Percentiles rank a stretch among this genome's conserved stretches.
phyloP scores from a whole-genome alignment of 2,888 invertebrate species.

The Melinaea marsaeus region DNA sequence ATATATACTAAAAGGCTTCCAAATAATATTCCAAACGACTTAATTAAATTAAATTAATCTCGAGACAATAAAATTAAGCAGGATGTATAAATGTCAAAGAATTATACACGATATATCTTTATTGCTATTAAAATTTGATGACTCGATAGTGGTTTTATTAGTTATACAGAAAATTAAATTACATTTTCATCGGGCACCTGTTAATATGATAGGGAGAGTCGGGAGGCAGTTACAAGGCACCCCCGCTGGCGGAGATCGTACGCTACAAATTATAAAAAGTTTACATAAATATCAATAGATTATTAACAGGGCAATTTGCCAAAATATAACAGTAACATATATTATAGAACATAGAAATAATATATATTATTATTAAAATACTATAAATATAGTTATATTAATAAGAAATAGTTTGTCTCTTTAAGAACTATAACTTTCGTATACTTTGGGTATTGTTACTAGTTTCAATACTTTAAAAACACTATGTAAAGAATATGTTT shows the following conservation, averaged over 20 bases:
- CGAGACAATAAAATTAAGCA: neutral
- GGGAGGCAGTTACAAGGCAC: slow-evolving; percentile 47
- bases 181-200: slow-evolving; percentile 49
- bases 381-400: neutral
- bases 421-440: too few species aligned
- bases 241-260: slow-evolving; percentile 50
- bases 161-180: slow-evolving; percentile 31
- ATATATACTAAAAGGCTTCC: neutral
- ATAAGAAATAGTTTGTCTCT: too few species aligned
- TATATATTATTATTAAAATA: too few species aligned
- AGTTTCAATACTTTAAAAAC: neutral
- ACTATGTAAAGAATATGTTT: slow-evolving; percentile 1
- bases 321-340: slow-evolving; percentile 73
- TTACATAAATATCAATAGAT: too few species aligned
- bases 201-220: slow-evolving; percentile 43
- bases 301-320: slow-evolving; percentile 44
- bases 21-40: neutral
- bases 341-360: too few species aligned
- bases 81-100: neutral
- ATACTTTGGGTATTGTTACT: too few species aligned
- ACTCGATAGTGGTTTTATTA: slow-evolving; percentile 16
- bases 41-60: neutral
- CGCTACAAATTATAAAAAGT: slow-evolving; percentile 28
- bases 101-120: neutral
- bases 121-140: slow-evolving; percentile 6